phyloP scores from a whole-genome alignment of 1,140 invertebrate species.

The Hyphantria cunea region DNA sequence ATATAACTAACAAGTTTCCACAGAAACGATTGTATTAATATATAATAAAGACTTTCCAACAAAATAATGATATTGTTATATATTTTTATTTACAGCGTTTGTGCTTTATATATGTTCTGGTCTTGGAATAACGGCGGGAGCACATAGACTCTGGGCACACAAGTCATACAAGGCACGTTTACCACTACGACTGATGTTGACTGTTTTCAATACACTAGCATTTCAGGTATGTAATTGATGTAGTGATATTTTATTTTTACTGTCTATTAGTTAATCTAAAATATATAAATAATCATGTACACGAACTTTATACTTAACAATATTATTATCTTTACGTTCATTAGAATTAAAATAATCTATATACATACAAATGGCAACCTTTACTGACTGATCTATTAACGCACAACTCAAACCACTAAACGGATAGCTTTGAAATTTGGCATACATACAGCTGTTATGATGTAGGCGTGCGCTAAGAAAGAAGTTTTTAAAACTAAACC shows the following conservation, averaged over 20 bases:
- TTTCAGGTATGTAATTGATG: constrained; percentile 82
- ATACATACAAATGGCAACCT: too few relatives aligned
- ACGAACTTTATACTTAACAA: too few relatives aligned
- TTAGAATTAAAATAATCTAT: too few relatives aligned
- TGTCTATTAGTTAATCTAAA: not conserved
- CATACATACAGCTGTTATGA: too few relatives aligned
- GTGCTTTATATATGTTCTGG: constrained; percentile 73
- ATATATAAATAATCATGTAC: not conserved
- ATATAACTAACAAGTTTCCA: not conserved
- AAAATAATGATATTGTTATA: constrained; percentile 1
- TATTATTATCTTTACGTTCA: too few relatives aligned
- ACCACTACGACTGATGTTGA: constrained; percentile 84
- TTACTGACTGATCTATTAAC: too few relatives aligned
- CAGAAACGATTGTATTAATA: not conserved
- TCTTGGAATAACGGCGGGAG: constrained; percentile 87
- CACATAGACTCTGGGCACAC: constrained; percentile 89
- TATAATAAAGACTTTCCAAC: not conserved
- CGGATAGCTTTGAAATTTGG: too few relatives aligned
- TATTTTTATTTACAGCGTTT: constrained; percentile 61
- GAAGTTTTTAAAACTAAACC: too few relatives aligned
- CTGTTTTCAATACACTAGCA: constrained; percentile 85
- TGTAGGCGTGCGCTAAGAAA: too few relatives aligned
- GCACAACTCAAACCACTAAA: too few relatives aligned
- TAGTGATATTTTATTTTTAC: not conserved
- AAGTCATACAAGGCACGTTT: constrained; percentile 87